Evolutionary conservation across 2,888 invertebrate species (phyloP), one percentile per base, ranked within the genome.

Genomic region (Nemotelus nigrinus): DNA sequence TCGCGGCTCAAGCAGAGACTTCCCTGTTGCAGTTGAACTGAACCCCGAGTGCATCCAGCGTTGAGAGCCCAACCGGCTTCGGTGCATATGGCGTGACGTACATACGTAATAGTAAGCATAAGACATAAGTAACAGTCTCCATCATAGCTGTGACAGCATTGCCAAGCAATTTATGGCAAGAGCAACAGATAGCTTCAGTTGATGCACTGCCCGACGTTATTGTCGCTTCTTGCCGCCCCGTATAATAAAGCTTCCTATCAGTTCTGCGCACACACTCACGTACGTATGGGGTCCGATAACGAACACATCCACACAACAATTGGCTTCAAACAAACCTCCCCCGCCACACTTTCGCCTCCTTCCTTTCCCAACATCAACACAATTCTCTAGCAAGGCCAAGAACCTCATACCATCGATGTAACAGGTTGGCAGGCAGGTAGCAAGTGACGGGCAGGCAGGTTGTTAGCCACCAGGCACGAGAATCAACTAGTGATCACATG

Each of bases 371-470:
- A 25, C 25, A 25, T 25, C 77, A 78, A 81, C 79, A 78, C 80
- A 81, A 78, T 6, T 44, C 3, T 39, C 39, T 78, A 81, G 77
- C 80, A 80, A 82, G 82, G 82, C 81, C 82, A 82, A 81, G 80
- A 82, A 82, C 81, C 81, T 67, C 80, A 81, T 80, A 80, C 81
- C 79, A 68, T 53, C 80, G 75, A 80, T 80, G 82, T 82, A 82
- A 82, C 82, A 82, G 82, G 81, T 82, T 82, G 82, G 64, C 76
- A 55, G 41, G 4, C 55, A 71, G 58, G 45, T 45, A 72, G 72
- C 72, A 72, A 58, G 44, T 45, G 47, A 25, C 25, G 25, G 25
- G 39, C 57, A 57, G n/a, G 58, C 60, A 57, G 47, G 63, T 63
- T 63, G 63, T 6, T 3, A 63, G 71, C 57, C 43, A 25, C 25